Evolutionary conservation across 2,113 vertebrate species (phyloP).

Genomic region (Carollia perspicillata): DNA sequence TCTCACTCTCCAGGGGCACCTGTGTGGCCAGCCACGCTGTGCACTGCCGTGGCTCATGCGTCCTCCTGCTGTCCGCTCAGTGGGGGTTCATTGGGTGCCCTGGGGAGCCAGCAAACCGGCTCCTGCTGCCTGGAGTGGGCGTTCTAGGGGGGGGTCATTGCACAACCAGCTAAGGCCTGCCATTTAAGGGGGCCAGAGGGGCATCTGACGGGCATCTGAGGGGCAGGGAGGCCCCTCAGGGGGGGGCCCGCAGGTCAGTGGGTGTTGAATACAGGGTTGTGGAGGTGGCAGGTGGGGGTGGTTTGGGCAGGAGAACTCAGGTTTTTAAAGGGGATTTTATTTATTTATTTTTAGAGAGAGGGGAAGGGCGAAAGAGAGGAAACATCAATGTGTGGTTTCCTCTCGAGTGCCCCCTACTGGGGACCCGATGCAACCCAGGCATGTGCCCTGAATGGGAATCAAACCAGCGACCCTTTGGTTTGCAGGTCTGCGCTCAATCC

Average conservation of each 20-base stretch:
- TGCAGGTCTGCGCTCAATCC: too few species aligned
- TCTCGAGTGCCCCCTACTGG: too few species aligned
- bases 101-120: rapidly evolving
- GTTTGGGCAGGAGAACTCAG: neutral
- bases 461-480: too few species aligned
- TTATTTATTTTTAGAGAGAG: neutral
- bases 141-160: neutral
- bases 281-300: neutral
- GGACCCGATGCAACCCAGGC: too few species aligned
- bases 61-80: neutral
- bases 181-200: rapidly evolving
- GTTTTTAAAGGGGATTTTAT: neutral
- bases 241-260: neutral
- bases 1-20: too few species aligned
- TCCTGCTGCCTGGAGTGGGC: neutral
- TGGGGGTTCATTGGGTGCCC: rapidly evolving
- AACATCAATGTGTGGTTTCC: too few species aligned
- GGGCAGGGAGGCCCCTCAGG: neutral
- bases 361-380: too few species aligned
- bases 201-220: neutral
- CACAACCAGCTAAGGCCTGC: rapidly evolving
- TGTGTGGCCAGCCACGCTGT: neutral
- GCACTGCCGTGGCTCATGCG: rapidly evolving
- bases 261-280: too few species aligned
- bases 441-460: too few species aligned